phyloP scores from a whole-genome alignment of 2,797 vertebrate genomes.

The Streptopelia turtur region DNA sequence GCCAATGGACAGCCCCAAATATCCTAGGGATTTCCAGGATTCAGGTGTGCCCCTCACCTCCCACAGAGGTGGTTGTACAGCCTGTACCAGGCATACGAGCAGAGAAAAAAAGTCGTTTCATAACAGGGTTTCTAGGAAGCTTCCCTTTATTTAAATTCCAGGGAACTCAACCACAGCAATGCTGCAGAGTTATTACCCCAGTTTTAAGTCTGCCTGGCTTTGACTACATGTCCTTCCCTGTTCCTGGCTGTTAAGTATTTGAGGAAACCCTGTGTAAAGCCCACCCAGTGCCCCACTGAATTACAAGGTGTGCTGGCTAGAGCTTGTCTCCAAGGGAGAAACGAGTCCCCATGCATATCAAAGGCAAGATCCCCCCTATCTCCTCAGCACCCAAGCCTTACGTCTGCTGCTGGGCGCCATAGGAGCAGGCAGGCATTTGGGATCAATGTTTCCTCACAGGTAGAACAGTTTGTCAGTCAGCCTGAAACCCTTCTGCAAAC shows the following conservation, averaged over 20 bases:
- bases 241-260: not conserved
- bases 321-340: not conserved
- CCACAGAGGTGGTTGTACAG: not conserved
- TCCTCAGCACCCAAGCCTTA: not conserved
- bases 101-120: not conserved
- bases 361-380: not conserved
- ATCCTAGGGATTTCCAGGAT: not conserved
- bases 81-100: rapidly evolving
- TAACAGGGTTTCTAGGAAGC: not conserved
- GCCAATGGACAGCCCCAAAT: rapidly evolving
- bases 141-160: not conserved
- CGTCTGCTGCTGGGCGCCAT: rapidly evolving
- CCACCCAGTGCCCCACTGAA: not conserved
- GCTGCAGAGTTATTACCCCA: not conserved
- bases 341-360: not conserved
- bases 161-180: not conserved
- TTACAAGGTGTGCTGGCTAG: not conserved
- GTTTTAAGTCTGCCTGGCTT: not conserved
- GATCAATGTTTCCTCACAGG: not conserved
- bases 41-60: not conserved
- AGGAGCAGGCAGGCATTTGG: not conserved
- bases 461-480: not conserved
- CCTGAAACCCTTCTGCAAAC: not conserved
- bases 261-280: not conserved
- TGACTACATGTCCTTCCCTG: not conserved